A percentile compares a stretch with the other conserved stretches of the same genome.
Conservation (phyloP, 53 echinoderm and acorn worm genomes). For the Paracentrotus lividus region DNA sequence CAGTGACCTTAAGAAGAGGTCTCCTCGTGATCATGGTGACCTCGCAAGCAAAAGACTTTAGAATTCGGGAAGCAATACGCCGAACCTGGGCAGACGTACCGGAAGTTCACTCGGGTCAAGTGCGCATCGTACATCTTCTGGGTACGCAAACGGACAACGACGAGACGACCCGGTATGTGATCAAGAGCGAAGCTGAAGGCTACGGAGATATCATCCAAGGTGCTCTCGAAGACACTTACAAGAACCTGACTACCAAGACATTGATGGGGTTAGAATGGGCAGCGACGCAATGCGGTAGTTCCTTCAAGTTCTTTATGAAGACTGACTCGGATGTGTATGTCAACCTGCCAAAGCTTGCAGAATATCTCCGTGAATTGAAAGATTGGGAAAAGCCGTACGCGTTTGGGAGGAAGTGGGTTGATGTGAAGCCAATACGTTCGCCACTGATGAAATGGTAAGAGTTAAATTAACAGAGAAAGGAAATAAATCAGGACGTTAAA, state of each 20-base stretch:
- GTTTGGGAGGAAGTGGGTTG: conserved; percentile 22
- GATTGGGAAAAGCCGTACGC: not conserved
- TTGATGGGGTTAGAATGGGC: conserved; percentile 71
- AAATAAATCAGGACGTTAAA: too few relatives aligned
- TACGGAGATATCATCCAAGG: conserved; percentile 73
- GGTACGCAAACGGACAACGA: not conserved
- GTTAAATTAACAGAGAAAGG: not conserved
- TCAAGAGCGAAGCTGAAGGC: conserved; percentile 52
- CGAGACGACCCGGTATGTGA: not conserved
- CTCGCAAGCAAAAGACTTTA: conserved; percentile 48
- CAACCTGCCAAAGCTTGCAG: conserved; percentile 64
- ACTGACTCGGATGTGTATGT: conserved; percentile 75
- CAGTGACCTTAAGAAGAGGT: not conserved
- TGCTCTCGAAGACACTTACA: conserved; percentile 67
- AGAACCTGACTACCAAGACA: conserved; percentile 71
- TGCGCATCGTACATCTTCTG: conserved; percentile 52
- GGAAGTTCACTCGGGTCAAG: not conserved
- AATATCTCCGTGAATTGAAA: conserved; percentile 2
- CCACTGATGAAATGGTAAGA: conserved; percentile 61
- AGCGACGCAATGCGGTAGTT: conserved; percentile 45
- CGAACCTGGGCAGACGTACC: conserved; percentile 65
- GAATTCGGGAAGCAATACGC: conserved; percentile 66
- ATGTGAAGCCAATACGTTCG: conserved; percentile 46
- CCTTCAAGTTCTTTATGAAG: conserved; percentile 73
- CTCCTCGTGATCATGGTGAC: conserved; percentile 73